Evolutionary conservation across 2,888 invertebrate genomes (phyloP).

Genomic region (Heliothis peltigera): DNA sequence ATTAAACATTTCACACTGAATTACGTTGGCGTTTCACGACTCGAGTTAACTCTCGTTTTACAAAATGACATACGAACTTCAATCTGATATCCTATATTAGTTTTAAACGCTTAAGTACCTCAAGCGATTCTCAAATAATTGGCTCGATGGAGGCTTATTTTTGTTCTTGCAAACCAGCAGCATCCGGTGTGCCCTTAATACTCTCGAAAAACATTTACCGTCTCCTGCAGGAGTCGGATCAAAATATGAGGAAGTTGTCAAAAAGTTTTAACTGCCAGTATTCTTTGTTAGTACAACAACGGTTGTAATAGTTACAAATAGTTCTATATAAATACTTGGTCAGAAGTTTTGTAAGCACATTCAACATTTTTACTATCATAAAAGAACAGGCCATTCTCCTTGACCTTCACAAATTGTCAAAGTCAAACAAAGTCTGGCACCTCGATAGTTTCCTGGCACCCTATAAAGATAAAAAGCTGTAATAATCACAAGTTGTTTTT

Average conservation of each 20-base stretch:
- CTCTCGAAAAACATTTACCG: no score
- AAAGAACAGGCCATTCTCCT: neutral
- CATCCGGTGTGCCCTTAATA: neutral
- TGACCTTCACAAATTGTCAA: conserved; percentile 8
- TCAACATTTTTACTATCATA: neutral
- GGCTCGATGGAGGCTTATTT: neutral
- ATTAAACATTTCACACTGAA: neutral
- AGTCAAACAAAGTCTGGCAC: neutral
- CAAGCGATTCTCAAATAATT: neutral
- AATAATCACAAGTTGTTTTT: conserved; percentile 4
- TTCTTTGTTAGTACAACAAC: no score
- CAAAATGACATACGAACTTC: neutral
- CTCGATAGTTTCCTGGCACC: neutral
- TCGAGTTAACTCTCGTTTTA: neutral
- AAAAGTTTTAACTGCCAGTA: no score
- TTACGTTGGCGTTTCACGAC: neutral
- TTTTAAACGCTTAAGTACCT: neutral
- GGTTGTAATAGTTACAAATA: no score
- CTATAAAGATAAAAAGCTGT: conserved; percentile 1
- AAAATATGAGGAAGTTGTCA: no score
- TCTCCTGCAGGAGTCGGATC: no score
- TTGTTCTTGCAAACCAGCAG: neutral
- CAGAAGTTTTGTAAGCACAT: no score
- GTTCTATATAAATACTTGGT: no score
- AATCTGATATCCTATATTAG: neutral